Base-by-base conservation (phyloP, 2,113 vertebrate genomes). In the Oncorhynchus clarkii region DNA sequence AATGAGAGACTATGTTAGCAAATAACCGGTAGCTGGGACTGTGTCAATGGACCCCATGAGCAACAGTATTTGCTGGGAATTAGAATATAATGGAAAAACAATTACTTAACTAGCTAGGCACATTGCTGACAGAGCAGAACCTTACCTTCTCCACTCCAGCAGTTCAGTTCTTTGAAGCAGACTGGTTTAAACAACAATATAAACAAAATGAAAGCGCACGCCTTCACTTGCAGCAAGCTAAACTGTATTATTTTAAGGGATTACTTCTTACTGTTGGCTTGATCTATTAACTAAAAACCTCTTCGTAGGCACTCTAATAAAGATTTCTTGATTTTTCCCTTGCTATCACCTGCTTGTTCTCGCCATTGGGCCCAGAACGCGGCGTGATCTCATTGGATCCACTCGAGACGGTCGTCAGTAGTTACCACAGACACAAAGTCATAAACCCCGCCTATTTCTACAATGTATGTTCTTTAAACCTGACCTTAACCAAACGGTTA, bases 331-430 rank as follows among this genome's bases (percentile, higher is more conserved):
- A 84, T 89, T 83, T 84, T 34, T 7, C 31, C 76, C 80, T 80
- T 74, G 88, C 87, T 93, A 89, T 90, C 85, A 31, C 86, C 93
- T 80, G 91, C 88, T 90, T 59, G 65, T 70, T 78, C 84, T 87
- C 81, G 34, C 34, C 84, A 82, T 86, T 84, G 90, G 93, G 92
- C 89, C 91, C 92, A 13, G 93, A 91, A 98, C 96, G 96, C 96
- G 96, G 96, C 96, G 93, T 78, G 71, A 79, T 80, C 91, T 95
- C 90, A 97, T 98, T 98, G 96, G 97, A 82, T 89, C 90, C 70
- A 90, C 85, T n/a, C 51, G 68, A 80, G 72, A 77, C 54, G 82
- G 34, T 34, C 34, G 34, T 9, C 39, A 39, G 39, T 9, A 9
- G 39, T 39, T 39, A 39, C 39, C 39, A 39, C 39, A 39, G 39